Conservation (phyloP, 2,888 invertebrate species). For the Catonia carolina region DNA sequence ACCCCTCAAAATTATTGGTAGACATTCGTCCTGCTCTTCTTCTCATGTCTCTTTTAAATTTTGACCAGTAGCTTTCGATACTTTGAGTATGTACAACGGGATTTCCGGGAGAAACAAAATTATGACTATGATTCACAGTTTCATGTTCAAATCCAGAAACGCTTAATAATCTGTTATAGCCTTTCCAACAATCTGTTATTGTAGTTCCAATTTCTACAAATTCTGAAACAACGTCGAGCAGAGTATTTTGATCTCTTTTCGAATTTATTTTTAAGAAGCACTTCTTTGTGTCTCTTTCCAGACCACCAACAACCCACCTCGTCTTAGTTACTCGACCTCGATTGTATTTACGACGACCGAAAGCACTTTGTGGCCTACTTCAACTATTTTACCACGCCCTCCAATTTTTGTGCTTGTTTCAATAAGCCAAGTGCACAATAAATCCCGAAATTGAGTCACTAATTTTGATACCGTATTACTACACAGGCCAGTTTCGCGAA, state of each 20-base stretch:
- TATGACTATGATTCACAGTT: background rate
- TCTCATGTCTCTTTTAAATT: background rate
- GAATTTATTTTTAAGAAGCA: background rate
- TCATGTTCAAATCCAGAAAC: background rate
- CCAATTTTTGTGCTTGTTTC: background rate
- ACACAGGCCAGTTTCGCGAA: background rate
- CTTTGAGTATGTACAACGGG: background rate
- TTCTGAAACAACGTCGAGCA: background rate
- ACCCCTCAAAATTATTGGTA: background rate
- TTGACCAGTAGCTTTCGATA: background rate
- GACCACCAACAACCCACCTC: conserved; percentile 8
- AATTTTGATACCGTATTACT: background rate
- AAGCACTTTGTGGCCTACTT: conserved; percentile 1
- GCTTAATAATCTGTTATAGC: background rate
- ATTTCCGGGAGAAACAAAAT: background rate
- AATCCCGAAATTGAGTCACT: background rate
- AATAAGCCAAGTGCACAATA: background rate
- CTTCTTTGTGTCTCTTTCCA: background rate
- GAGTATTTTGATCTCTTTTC: background rate
- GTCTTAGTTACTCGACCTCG: background rate
- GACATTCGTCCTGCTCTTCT: background rate
- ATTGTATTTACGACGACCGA: conserved; percentile 1
- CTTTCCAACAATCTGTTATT: background rate
- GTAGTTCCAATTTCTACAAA: background rate
- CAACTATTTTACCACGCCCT: conserved; percentile 1